Evolutionary conservation across 2,797 vertebrate genomes (phyloP).

Genomic region (Pogoniulus pusillus): DNA sequence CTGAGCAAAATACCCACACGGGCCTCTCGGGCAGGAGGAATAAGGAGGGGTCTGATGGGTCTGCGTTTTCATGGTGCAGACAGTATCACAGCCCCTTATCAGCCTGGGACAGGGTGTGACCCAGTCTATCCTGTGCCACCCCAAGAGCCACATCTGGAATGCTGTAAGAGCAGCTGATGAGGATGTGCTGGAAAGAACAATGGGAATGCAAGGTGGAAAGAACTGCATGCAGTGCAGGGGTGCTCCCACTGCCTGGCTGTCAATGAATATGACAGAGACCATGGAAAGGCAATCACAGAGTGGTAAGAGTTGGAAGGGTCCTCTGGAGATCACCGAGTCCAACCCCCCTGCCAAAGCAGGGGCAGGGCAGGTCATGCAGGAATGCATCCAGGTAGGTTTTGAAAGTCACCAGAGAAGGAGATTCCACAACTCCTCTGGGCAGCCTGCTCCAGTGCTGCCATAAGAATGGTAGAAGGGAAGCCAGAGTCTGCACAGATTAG

Average conservation of each 20-base stretch:
- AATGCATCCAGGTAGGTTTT: too few species aligned
- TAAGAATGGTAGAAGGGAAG: neutral
- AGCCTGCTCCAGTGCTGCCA: too few species aligned
- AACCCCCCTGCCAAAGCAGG: too few species aligned
- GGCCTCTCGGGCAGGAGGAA: neutral
- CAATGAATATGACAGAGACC: neutral
- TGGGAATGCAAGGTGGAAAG: neutral
- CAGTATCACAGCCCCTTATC: neutral
- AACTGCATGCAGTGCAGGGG: neutral
- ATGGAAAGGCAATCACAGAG: neutral
- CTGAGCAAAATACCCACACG: neutral
- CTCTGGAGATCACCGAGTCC: too few species aligned
- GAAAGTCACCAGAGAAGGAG: too few species aligned
- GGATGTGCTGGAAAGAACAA: neutral
- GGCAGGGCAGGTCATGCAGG: too few species aligned
- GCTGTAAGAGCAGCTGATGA: neutral
- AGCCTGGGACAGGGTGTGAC: neutral
- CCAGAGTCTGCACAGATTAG: neutral
- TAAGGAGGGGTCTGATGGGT: neutral
- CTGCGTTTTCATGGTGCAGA: neutral
- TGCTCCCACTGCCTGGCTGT: neutral
- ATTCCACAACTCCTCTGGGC: too few species aligned
- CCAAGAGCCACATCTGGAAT: neutral
- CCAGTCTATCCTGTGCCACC: neutral
- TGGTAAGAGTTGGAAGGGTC: too few species aligned